Conservation (phyloP, 2,888 invertebrate species). For the Syrista parreyssii region DNA sequence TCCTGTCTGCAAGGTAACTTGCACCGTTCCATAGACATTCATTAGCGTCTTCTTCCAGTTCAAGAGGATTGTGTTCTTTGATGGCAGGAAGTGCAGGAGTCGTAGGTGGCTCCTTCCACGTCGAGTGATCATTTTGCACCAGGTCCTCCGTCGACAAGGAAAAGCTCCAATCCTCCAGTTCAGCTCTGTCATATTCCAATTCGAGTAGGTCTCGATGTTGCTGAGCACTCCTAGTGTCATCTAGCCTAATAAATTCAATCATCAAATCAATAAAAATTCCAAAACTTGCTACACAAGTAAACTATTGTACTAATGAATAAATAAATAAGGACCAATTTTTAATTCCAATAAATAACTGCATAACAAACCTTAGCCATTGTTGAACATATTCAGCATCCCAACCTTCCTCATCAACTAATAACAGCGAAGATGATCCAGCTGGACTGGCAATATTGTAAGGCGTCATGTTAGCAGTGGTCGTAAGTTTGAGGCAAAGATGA, state of each 20-base stretch:
- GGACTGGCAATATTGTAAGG: conserved; percentile 55
- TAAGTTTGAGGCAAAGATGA: conserved; percentile 77
- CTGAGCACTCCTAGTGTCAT: conserved; percentile 78
- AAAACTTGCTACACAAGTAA: neutral
- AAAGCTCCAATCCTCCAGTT: conserved; percentile 84
- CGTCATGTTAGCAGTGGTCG: conserved; percentile 67
- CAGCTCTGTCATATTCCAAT: conserved; percentile 80
- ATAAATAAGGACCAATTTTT: neutral
- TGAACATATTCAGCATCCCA: conserved; percentile 82
- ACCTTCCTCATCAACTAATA: conserved; percentile 59
- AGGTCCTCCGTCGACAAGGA: conserved; percentile 79
- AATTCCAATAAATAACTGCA: neutral
- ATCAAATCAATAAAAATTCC: neutral
- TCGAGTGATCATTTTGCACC: conserved; percentile 63
- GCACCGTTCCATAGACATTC: conserved; percentile 82
- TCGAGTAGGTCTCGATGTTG: conserved; percentile 77
- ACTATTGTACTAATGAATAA: neutral
- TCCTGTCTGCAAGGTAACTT: conserved; percentile 76
- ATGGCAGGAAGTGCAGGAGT: conserved; percentile 79
- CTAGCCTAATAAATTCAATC: conserved; percentile 65
- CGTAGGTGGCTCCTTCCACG: conserved; percentile 44
- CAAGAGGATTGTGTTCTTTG: conserved; percentile 78
- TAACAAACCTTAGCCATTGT: conserved; percentile 73
- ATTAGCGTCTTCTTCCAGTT: conserved; percentile 79
- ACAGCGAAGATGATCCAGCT: conserved; percentile 52